Conservation (phyloP, 2,113 vertebrate genomes). For the Heterotilapia buettikoferi region DNA sequence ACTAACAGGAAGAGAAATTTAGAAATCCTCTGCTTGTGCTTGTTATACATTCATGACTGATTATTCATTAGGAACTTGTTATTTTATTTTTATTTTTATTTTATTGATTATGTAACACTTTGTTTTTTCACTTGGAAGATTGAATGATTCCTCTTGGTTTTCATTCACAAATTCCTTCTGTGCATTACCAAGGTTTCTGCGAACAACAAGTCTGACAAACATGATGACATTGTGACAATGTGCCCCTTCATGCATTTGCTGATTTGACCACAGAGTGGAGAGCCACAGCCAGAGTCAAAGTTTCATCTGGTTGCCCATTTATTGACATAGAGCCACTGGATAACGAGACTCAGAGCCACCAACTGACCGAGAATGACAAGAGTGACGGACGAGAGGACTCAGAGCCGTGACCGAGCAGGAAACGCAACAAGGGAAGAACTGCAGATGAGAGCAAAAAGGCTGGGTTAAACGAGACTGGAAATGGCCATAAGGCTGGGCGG, state of each 20-base stretch:
- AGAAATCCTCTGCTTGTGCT: background rate
- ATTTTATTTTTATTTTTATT: background rate
- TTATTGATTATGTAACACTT: background rate
- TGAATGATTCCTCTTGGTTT: background rate
- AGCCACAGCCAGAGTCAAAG: background rate
- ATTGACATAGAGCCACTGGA: background rate
- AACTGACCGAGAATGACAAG: background rate
- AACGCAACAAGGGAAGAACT: background rate
- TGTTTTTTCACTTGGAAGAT: background rate
- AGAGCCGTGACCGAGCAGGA: background rate
- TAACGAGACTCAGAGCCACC: background rate
- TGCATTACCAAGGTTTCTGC: background rate
- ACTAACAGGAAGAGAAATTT: background rate
- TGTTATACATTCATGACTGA: background rate
- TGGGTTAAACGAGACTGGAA: background rate
- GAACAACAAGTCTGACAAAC: background rate
- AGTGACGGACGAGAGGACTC: background rate
- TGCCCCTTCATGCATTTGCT: background rate
- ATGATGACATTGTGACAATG: background rate
- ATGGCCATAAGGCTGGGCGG: background rate
- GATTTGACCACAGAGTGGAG: background rate
- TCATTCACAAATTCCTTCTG: background rate
- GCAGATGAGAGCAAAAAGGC: background rate
- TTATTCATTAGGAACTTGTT: background rate
- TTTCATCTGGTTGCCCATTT: background rate